Conservation (phyloP, 2,888 invertebrate genomes). For the Geotrupes spiniger region DNA sequence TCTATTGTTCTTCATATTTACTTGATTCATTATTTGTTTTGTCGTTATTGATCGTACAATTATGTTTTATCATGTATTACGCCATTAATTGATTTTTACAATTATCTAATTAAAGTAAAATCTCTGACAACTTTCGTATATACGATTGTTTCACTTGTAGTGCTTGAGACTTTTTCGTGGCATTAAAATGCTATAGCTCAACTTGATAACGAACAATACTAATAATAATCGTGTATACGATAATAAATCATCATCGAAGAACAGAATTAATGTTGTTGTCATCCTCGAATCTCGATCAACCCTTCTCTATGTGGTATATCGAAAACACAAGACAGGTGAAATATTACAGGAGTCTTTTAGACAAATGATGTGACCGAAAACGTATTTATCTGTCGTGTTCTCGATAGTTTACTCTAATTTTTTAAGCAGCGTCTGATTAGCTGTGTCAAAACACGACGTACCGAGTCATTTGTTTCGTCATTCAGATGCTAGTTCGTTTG, state of each 20-base stretch:
- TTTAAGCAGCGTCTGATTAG: neutral
- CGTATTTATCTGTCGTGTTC: constrained; percentile 13
- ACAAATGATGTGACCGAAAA: constrained; percentile 41
- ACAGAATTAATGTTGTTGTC: constrained; percentile 35
- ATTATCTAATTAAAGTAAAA: no score
- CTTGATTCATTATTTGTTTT: no score
- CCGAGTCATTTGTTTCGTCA: neutral
- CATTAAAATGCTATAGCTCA: no score
- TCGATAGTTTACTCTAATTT: constrained; percentile 12
- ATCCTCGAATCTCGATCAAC: constrained; percentile 37
- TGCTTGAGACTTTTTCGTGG: no score
- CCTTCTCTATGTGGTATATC: constrained; percentile 35
- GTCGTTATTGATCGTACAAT: no score
- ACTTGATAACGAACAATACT: no score
- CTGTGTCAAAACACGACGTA: no score
- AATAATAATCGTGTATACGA: neutral
- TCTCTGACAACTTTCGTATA: no score
- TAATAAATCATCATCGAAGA: constrained; percentile 25
- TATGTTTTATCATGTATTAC: no score
- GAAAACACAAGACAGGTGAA: constrained; percentile 35
- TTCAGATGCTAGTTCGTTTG: constrained; percentile 29
- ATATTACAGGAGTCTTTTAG: constrained; percentile 35
- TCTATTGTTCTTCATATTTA: no score
- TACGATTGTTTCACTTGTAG: no score
- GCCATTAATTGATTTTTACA: no score